Base-by-base conservation (phyloP, 64 coral and sea anemone species). In the Pocillopora damicornis region DNA sequence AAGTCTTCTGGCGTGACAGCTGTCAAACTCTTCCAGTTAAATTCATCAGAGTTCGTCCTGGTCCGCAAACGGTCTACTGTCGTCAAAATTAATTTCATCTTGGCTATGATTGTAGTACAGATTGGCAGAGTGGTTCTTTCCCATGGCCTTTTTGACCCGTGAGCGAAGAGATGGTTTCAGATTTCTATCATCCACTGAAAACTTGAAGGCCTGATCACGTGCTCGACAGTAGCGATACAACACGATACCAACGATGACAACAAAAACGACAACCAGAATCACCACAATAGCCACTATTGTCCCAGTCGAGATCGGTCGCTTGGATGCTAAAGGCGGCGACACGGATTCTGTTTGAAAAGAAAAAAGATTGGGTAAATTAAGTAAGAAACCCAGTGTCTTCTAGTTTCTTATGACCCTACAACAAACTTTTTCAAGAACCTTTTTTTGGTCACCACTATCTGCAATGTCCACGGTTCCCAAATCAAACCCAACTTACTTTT, bases 61-160 rank as follows among this genome's bases (percentile, higher is more conserved):
- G 26, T 85, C 81, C 37, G 89, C 91, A 88, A 93, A 93, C 13
- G 91, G 91, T n/a, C 89, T 93, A 30, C 51, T 93, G 23, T 93
- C 91, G 57, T 81, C 69, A 60, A 93, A 89, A n/a, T 89, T 88
- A 30, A 93, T 72, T 35, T 89, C 91, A 42, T 93, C 91, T 12
- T 58, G 66, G 61, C 88, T 93, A 0, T 82, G 86, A 22, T 88
- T 88, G 10, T 84, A 82, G 30, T 93, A 93, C 34, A 89, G 78
- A 59, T 76, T 82, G 0, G 91, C 51, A 2, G 86, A 63, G 9
- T 74, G 73, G 2, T 93, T 93, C 2, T 85, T 85, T 42, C 61
- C 66, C 16, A 93, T 38, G 5, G 74, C 87, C 1, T 87, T 84
- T 11, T 63, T 93, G 78, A 93, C 56, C 38, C 74, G 80, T 0